phyloP scores from a whole-genome alignment of 2,888 invertebrate genomes.

The Anodontia alba region DNA sequence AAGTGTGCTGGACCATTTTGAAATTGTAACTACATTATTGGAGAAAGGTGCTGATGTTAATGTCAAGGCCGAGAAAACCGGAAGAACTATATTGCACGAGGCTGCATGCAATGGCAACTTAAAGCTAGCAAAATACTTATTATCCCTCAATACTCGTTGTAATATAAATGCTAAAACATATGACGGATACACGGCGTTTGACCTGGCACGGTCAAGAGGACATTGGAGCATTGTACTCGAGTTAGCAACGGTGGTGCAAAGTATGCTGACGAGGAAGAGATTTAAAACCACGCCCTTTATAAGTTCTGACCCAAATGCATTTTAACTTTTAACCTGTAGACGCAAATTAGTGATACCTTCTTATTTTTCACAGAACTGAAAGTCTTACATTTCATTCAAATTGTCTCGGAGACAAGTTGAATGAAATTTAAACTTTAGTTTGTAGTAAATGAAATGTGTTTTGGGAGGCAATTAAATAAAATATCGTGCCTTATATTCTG shows the following conservation, averaged over 20 bases:
- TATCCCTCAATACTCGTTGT: slow-evolving; percentile 20
- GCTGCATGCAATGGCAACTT: slow-evolving; percentile 37
- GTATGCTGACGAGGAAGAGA: not conserved
- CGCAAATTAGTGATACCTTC: too few species aligned
- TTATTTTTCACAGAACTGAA: too few species aligned
- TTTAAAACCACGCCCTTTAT: not conserved
- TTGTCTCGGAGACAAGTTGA: too few species aligned
- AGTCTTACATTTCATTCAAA: too few species aligned
- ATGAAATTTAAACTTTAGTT: too few species aligned
- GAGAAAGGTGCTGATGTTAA: slow-evolving; percentile 45
- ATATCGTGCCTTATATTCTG: too few species aligned
- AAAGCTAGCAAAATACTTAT: slow-evolving; percentile 26
- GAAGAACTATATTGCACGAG: slow-evolving; percentile 50
- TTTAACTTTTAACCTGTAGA: too few species aligned
- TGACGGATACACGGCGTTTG: slow-evolving; percentile 52
- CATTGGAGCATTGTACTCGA: slow-evolving; percentile 28
- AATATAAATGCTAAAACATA: slow-evolving; percentile 53
- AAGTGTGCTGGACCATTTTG: slow-evolving; percentile 23
- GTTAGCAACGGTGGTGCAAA: slow-evolving; percentile 40
- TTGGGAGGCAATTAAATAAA: too few species aligned
- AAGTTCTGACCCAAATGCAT: too few species aligned
- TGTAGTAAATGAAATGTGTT: too few species aligned
- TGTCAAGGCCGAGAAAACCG: slow-evolving; percentile 36
- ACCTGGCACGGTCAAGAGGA: slow-evolving; percentile 45
- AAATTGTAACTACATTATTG: slow-evolving; percentile 39